A percentile compares a stretch with the other conserved stretches of the same genome.
Evolutionary conservation across 1,140 invertebrate species (phyloP).

Genomic region (Aphelinus atriplicis): DNA sequence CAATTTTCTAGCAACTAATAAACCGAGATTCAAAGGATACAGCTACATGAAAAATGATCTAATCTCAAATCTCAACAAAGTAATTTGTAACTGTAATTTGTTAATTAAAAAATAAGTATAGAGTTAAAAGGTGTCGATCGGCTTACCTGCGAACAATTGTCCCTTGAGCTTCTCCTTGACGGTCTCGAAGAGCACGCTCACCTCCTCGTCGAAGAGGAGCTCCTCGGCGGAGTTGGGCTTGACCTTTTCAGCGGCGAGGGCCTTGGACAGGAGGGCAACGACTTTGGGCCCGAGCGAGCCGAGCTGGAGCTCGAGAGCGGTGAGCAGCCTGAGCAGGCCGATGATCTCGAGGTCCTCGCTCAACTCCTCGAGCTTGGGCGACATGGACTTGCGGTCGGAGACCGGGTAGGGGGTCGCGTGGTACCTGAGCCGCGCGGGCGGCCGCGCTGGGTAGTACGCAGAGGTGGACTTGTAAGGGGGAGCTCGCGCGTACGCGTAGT

Average conservation of each 20-base stretch:
- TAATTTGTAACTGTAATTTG: no score
- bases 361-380: slow-evolving; percentile 53
- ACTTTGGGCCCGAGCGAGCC: slow-evolving; percentile 83
- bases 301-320: slow-evolving; percentile 81
- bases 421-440: slow-evolving; percentile 53
- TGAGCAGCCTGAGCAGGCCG: slow-evolving; percentile 76
- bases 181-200: slow-evolving; percentile 81
- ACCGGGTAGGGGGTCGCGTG: slow-evolving; percentile 57
- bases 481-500: slow-evolving; percentile 51
- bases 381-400: slow-evolving; percentile 55
- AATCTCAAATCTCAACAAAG: no score
- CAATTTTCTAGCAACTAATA: no score
- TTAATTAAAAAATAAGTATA: no score
- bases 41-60: no score
- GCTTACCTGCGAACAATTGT: slow-evolving; percentile 75
- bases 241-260: slow-evolving; percentile 80
- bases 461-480: slow-evolving; percentile 30
- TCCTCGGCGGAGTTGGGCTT: slow-evolving; percentile 78
- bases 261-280: slow-evolving; percentile 77
- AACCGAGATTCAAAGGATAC: neutral
- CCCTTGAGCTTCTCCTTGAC: slow-evolving; percentile 87
- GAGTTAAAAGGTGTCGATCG: no score
- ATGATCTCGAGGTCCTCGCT: slow-evolving; percentile 67
- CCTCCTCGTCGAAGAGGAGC: slow-evolving; percentile 74
- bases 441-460: slow-evolving; percentile 34